Percentiles rank a stretch among this genome's conserved stretches.
These are phyloP conservation scores for Balanococcus diminutus DNA, from an alignment of 2,888 invertebrate species.

Conservation along the genomic window DNA sequence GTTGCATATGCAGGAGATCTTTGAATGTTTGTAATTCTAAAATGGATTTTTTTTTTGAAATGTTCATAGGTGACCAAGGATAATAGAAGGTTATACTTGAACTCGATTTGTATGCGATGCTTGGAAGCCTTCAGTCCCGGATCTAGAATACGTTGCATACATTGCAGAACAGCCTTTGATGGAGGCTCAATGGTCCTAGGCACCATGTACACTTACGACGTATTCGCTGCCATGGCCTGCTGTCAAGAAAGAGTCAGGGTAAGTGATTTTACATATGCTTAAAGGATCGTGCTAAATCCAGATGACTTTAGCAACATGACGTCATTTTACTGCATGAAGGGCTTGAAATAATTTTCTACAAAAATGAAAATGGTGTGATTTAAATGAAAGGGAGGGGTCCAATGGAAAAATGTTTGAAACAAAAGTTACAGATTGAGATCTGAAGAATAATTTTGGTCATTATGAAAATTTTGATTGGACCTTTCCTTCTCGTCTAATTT, in stretches of 20 bases:
- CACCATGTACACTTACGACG: conserved; percentile 98
- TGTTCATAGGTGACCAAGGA: conserved; percentile 81
- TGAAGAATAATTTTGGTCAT: no score
- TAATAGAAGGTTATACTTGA: conserved; percentile 86
- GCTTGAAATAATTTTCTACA: no score
- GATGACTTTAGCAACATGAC: no score
- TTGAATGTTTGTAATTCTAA: not conserved
- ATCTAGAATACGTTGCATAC: conserved; percentile 79
- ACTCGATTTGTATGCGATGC: conserved; percentile 93
- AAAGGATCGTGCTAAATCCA: no score
- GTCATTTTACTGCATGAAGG: no score
- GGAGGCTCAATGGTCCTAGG: conserved; percentile 92
- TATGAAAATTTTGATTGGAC: no score
- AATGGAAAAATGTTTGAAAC: no score
- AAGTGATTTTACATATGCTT: conserved; percentile 60
- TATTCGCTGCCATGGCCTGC: conserved; percentile 96
- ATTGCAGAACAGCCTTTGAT: conserved; percentile 87
- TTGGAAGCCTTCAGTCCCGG: conserved; percentile 81
- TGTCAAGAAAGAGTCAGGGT: conserved; percentile 92
- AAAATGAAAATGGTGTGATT: no score
- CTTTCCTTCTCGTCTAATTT: no score
- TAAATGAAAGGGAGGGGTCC: no score
- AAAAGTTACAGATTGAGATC: no score
- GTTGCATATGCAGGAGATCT: not conserved
- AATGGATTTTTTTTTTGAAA: not conserved